Evolutionary conservation across 2,113 vertebrate species (phyloP).

Genomic region (Tetrax tetrax): DNA sequence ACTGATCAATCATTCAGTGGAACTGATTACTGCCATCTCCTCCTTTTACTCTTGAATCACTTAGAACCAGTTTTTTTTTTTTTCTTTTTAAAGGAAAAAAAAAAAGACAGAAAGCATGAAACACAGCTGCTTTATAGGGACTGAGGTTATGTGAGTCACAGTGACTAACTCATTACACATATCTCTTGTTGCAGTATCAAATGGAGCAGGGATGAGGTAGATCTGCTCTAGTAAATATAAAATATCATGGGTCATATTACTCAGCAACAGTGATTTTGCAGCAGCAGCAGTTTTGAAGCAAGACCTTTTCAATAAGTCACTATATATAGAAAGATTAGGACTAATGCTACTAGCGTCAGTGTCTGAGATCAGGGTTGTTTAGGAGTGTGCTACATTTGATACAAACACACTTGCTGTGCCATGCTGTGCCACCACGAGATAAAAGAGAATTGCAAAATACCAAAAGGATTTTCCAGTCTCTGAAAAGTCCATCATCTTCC

Average conservation of each 20-base stretch:
- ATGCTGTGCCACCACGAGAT: background rate
- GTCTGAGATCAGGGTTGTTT: constrained; percentile 52
- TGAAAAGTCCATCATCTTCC: background rate
- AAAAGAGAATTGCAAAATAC: background rate
- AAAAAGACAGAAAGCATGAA: constrained; percentile 49
- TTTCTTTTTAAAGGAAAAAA: background rate
- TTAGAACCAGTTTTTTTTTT: constrained; percentile 28
- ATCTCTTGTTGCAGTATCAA: constrained; percentile 72
- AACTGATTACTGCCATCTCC: constrained; percentile 68
- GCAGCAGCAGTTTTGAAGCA: constrained; percentile 71
- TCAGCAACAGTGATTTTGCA: constrained; percentile 70
- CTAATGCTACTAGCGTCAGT: background rate
- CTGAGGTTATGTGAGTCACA: constrained; percentile 71
- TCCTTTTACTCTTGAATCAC: constrained; percentile 66
- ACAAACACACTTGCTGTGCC: fast-evolving
- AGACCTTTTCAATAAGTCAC: constrained; percentile 67
- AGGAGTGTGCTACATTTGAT: background rate
- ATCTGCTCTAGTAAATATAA: constrained; percentile 63
- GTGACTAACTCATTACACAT: constrained; percentile 69
- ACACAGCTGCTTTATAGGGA: constrained; percentile 17
- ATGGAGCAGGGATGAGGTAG: constrained; percentile 60
- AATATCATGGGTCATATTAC: constrained; percentile 75
- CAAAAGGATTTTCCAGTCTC: background rate
- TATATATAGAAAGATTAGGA: constrained; percentile 47
- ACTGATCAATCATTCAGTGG: constrained; percentile 70